phyloP scores from a whole-genome alignment of 2,113 vertebrate species.

The Centropus bengalensis region DNA sequence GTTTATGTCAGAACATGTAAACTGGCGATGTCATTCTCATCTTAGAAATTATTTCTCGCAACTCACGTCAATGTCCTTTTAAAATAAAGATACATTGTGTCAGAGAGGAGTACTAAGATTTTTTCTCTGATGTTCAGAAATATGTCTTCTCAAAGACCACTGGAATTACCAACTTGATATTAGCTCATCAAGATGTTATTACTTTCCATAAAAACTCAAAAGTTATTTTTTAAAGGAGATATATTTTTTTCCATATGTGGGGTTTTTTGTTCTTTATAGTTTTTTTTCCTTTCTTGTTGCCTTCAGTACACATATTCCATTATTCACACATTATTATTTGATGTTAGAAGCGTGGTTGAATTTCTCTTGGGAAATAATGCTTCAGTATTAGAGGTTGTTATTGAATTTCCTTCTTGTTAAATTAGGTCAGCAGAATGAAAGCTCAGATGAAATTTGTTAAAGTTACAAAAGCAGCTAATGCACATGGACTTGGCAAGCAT shows the following conservation, averaged over 20 bases:
- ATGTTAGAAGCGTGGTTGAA: slow-evolving; percentile 50
- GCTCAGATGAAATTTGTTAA: slow-evolving; percentile 56
- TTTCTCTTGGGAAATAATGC: slow-evolving; percentile 56
- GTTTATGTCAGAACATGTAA: background rate
- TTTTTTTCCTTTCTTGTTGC: background rate
- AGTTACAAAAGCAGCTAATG: slow-evolving; percentile 49
- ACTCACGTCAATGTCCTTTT: background rate
- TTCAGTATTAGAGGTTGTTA: slow-evolving; percentile 50
- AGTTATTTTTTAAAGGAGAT: background rate
- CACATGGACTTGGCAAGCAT: slow-evolving; percentile 25
- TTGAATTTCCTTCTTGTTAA: slow-evolving; percentile 67
- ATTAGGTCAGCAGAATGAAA: slow-evolving; percentile 59
- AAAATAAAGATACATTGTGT: background rate
- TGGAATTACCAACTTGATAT: background rate
- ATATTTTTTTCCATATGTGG: background rate
- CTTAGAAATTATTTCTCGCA: background rate
- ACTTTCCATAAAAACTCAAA: background rate
- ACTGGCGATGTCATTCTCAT: background rate
- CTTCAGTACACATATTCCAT: slow-evolving; percentile 5
- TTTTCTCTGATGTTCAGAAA: background rate
- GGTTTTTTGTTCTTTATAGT: background rate
- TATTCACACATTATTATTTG: slow-evolving; percentile 58
- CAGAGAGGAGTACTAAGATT: background rate
- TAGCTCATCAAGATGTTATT: background rate
- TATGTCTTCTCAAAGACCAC: background rate